Percentiles rank a stretch among this genome's conserved stretches.
Conservation (phyloP, 2,797 vertebrate genomes). For the Myripristis jacobus region DNA sequence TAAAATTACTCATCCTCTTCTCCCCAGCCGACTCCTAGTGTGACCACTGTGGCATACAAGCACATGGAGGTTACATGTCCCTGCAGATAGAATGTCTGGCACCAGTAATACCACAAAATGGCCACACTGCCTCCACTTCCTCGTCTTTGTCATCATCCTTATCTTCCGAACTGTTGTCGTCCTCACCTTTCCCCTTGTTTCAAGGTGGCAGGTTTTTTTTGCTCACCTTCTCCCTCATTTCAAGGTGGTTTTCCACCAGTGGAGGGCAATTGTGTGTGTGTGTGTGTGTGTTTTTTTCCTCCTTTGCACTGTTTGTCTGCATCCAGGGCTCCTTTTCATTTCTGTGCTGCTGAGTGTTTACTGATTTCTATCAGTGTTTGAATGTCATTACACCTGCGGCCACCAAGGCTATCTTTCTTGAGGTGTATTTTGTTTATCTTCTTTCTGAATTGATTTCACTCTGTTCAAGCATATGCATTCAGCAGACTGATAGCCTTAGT, state of each 20-base stretch:
- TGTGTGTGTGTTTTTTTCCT: background rate
- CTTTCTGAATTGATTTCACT: slow-evolving; percentile 61
- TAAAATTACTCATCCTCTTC: slow-evolving; percentile 83
- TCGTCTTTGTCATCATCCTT: slow-evolving; percentile 63
- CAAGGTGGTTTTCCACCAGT: slow-evolving; percentile 48
- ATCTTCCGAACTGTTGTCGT: slow-evolving; percentile 59
- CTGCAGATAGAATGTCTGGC: slow-evolving; percentile 80
- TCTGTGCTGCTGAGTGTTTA: slow-evolving; percentile 60
- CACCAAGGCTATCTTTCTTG: slow-evolving; percentile 48
- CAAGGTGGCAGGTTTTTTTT: slow-evolving; percentile 60
- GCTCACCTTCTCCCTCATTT: slow-evolving; percentile 47
- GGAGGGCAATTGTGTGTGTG: background rate
- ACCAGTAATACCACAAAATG: slow-evolving; percentile 74
- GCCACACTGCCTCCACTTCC: slow-evolving; percentile 70
- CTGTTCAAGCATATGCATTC: slow-evolving; percentile 41
- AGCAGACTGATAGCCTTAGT: slow-evolving; percentile 53
- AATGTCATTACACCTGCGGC: slow-evolving; percentile 67
- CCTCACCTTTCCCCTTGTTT: slow-evolving; percentile 62
- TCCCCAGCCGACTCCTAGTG: slow-evolving; percentile 77
- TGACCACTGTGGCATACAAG: slow-evolving; percentile 78
- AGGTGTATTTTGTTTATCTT: slow-evolving; percentile 66
- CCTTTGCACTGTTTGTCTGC: slow-evolving; percentile 15
- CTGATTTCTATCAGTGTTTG: slow-evolving; percentile 72
- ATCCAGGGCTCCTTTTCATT: slow-evolving; percentile 55
- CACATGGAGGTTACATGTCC: slow-evolving; percentile 71